A percentile compares a stretch with the other conserved stretches of the same genome.
Evolutionary conservation across 2,888 invertebrate species (phyloP).

Genomic region (Eristalis intricaria): DNA sequence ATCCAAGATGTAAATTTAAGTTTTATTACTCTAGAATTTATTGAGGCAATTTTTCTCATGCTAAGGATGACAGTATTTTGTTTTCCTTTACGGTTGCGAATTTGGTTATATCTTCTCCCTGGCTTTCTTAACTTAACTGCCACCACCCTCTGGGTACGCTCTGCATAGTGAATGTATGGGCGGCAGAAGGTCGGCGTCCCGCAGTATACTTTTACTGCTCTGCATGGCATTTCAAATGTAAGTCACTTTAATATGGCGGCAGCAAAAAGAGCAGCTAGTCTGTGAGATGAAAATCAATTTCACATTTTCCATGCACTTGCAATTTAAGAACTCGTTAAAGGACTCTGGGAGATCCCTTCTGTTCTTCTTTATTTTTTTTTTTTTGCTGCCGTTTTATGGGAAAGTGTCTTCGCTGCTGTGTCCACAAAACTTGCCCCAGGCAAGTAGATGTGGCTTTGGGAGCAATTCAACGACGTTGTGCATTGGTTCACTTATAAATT

Average conservation of each 20-base stretch:
- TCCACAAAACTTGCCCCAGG: background rate
- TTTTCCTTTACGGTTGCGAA: constrained; percentile 8
- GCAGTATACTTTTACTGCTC: constrained; percentile 24
- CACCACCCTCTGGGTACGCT: background rate
- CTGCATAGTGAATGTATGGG: background rate
- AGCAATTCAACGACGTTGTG: constrained; percentile 6
- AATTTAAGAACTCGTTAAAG: constrained; percentile 41
- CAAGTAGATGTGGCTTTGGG: constrained; percentile 1
- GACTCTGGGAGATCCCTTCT: constrained; percentile 31
- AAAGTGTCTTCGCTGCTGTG: background rate
- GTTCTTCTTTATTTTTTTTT: background rate
- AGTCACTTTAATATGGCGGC: constrained; percentile 7
- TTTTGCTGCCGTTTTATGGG: background rate
- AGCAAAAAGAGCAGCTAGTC: background rate
- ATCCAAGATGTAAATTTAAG: constrained; percentile 60
- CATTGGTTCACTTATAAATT: constrained; percentile 1
- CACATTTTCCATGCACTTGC: constrained; percentile 36
- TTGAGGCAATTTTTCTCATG: constrained; percentile 52
- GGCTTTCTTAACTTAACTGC: constrained; percentile 22
- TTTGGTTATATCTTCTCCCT: constrained; percentile 17
- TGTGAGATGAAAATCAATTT: constrained; percentile 39
- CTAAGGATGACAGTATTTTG: constrained; percentile 26
- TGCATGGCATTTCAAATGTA: background rate
- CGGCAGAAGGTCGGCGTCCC: constrained; percentile 22
- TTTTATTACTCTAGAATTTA: constrained; percentile 67